phyloP scores from a whole-genome alignment of 2,888 invertebrate species.

The Xanthostigma xanthostigma region DNA sequence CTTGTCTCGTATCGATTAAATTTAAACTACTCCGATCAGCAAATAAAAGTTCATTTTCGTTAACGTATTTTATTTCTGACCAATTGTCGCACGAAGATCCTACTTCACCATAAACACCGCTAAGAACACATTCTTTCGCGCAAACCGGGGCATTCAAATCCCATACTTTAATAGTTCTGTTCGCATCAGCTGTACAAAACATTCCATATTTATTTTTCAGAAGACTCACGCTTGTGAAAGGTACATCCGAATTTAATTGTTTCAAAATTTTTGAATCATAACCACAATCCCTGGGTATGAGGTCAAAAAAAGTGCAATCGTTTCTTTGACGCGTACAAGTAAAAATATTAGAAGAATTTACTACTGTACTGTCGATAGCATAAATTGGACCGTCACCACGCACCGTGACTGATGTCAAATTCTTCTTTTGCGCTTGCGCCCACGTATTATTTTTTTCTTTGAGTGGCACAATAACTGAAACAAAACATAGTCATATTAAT shows the following conservation, averaged over 20 bases:
- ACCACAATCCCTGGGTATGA: background rate
- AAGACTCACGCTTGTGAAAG: background rate
- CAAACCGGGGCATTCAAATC: background rate
- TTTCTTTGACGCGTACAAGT: too few relatives aligned
- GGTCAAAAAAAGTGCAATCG: too few relatives aligned
- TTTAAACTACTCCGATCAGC: background rate
- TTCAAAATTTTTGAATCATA: background rate
- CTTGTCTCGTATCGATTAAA: background rate
- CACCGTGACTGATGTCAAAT: background rate
- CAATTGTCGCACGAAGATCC: background rate
- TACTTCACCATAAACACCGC: background rate
- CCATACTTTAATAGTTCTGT: background rate
- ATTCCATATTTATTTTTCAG: background rate
- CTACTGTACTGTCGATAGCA: too few relatives aligned
- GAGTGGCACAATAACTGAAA: too few relatives aligned
- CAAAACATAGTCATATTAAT: too few relatives aligned
- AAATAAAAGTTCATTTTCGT: background rate
- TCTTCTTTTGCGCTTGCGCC: background rate
- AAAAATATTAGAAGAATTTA: too few relatives aligned
- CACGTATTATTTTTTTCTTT: too few relatives aligned
- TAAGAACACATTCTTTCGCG: background rate
- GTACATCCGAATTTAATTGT: background rate
- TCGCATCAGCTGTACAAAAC: background rate
- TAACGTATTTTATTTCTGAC: background rate
- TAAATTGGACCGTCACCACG: too few relatives aligned